Evolutionary conservation across 1,140 invertebrate species (phyloP).

Genomic region (Aphaenogaster floridana): DNA sequence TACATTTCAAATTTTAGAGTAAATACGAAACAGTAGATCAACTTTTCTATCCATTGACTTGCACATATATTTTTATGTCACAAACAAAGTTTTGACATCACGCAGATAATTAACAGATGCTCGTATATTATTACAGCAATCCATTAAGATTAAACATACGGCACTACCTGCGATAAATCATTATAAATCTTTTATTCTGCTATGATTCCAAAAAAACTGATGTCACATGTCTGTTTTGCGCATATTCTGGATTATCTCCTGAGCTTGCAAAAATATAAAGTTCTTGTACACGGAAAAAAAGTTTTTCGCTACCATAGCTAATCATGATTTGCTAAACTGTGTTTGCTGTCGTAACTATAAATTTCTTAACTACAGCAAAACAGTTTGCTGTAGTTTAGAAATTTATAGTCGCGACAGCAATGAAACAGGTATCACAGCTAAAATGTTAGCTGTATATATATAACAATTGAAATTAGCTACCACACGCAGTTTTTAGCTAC

Average conservation of each 20-base stretch:
- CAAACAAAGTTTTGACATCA: neutral
- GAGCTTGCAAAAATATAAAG: neutral
- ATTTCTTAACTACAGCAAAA: no score
- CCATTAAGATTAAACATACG: slow-evolving; percentile 22
- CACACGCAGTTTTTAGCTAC: no score
- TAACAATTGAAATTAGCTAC: no score
- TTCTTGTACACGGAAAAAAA: no score
- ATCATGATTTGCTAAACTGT: no score
- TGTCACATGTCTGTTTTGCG: neutral
- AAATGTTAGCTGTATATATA: no score
- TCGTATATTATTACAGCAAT: slow-evolving; percentile 19
- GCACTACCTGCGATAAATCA: neutral
- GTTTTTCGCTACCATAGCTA: no score
- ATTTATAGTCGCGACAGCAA: no score
- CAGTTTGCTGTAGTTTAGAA: no score
- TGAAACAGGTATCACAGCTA: no score
- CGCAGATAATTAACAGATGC: slow-evolving; percentile 13
- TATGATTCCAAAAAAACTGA: neutral
- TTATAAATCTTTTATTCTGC: slow-evolving; percentile 1
- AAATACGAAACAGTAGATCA: slow-evolving; percentile 6
- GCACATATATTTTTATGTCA: neutral
- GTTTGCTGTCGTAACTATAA: no score
- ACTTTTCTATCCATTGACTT: neutral
- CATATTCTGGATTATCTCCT: neutral
- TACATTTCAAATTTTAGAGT: neutral